Base-by-base conservation (phyloP, 2,888 invertebrate species). In the Dasypogon diadema region DNA sequence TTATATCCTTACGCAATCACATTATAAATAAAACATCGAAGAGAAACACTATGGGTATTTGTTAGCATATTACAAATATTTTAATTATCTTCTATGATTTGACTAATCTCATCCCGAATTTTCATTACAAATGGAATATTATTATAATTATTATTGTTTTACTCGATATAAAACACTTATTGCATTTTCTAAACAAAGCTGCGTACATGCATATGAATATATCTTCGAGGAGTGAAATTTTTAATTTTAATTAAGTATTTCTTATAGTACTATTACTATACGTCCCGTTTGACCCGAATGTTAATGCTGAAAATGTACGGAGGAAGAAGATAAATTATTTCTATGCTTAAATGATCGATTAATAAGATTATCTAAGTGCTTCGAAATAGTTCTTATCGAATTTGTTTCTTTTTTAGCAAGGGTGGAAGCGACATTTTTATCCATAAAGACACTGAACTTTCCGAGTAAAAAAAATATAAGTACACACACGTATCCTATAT, bases 11-110 rank as follows among this genome's bases (percentile, higher is more conserved):
- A 54, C 51, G 70, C 54, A 70, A 70, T 54, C 70, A 70, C 70
- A 51, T 70, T 34, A 70, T 51, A 70, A 70, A 70, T 70, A 70
- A 65, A 70, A 70, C 70, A 70, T 70, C 70, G 54, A 70, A 26
- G 70, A 70, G 34, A 70, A 70, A 70, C 70, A 70, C 70, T 70
- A 70, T 70, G 4, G 14, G 37, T 70, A 54, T 54, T n/a, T 46
- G 18, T 18, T 46, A 46, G 21, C 24, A 46, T 65, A 65, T 48
- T 65, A 65, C 48, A 65, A 16, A 48, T 65, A 65, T 18, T 60
- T 60, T 37, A 60, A 37, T 65, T 65, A 48, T 65, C 18, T 37
- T 48, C 46, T 65, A 65, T 37, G 48, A 65, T 65, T 65, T 51
- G 51, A 51, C 6, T 37, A 65, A 42, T 65, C 12, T 70, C 54